Conservation (phyloP, 1,140 invertebrate species). For the Meloidogyne hapla region DNA sequence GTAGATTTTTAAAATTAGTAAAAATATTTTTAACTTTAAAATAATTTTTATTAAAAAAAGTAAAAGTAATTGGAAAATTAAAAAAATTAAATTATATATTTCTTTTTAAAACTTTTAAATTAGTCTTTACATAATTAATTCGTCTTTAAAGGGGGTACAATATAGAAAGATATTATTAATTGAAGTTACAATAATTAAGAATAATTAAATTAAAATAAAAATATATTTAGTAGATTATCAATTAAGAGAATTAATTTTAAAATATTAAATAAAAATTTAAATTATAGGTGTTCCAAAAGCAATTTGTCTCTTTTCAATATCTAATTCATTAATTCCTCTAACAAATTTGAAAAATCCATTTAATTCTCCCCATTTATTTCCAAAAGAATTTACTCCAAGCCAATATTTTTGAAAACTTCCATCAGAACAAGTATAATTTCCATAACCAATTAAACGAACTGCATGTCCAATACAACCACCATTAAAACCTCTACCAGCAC, state of each 20-base stretch:
- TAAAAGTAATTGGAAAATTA: no score
- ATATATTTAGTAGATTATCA: no score
- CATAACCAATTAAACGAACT: conserved; percentile 83
- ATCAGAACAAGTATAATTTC: conserved; percentile 71
- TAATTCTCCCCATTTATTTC: background rate
- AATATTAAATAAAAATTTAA: background rate
- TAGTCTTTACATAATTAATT: no score
- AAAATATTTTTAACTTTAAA: no score
- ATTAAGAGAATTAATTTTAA: background rate
- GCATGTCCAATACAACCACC: conserved; percentile 78
- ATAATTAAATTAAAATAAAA: no score
- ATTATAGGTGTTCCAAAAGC: conserved; percentile 5
- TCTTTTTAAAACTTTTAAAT: no score
- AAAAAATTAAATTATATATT: no score
- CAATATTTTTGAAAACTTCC: conserved; percentile 15
- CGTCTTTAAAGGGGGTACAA: no score
- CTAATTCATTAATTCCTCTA: background rate
- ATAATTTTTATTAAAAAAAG: no score
- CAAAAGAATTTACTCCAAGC: conserved; percentile 4
- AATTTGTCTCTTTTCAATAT: background rate
- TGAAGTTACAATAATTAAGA: background rate
- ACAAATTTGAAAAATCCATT: conserved; percentile 14
- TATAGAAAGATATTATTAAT: no score
- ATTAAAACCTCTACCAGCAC: background rate
- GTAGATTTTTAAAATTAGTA: no score